Evolutionary conservation across 2,113 vertebrate genomes (phyloP), one percentile per base, ranked within the genome.

Genomic region (Leiothrix lutea): DNA sequence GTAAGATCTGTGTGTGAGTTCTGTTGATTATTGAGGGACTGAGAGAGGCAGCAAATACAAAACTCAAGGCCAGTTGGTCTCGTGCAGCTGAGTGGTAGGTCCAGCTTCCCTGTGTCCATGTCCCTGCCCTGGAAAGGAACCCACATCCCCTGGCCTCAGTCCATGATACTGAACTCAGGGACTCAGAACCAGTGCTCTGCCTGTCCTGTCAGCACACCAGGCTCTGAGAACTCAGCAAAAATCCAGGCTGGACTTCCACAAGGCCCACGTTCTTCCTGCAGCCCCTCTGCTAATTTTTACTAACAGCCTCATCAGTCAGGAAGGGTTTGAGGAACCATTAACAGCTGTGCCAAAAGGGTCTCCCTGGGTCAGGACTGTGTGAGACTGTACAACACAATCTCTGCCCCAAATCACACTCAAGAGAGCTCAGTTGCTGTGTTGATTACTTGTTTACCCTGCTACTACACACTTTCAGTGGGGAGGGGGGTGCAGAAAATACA

Each of bases 141-240:
- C 8, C 2, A 0, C 11, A 17, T 56, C 14, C n/a, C 33, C 31
- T 4, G 23, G 26, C 25, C 57, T 77, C 33, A 0, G 12, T 19
- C 13, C 2, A 0, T 29, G 50, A 20, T 3, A 4, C 28, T 65
- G 64, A 80, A 7, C 38, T 40, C 1, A 0, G 44, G 66, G 47
- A 35, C 18, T n/a, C 70, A 81, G 82, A 61, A 33, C 33, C 2
- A 0, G 33, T 26, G 25, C 35, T 69, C 22, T 5, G 6, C 5
- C 28, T 33, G 29, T 56, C 12, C 21, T 0, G 1, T 21, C 29
- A 51, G 35, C 45, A 33, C 53, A 29, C 4, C 1, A 0, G 6
- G 3, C 42, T 19, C 26, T 8, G 33, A 31, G 21, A 20, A n/a
- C 50, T 23, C 50, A 61, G 60, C 4, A 40, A n/a, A 82, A 81